phyloP scores from a whole-genome alignment of 2,113 vertebrate genomes.

The Eublepharis macularius region DNA sequence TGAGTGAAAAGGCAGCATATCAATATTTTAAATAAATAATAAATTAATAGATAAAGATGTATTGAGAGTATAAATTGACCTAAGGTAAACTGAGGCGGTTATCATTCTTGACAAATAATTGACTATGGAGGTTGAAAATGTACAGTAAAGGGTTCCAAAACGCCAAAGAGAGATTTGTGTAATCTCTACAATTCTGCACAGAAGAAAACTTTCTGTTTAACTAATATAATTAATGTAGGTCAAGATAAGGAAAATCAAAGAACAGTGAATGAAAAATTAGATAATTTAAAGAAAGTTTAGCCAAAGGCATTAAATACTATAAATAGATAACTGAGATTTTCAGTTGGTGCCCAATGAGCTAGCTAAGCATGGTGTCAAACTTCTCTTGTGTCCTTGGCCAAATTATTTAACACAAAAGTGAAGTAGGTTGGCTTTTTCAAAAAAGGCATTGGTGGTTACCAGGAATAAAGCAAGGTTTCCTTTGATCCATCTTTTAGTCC shows the following conservation, averaged over 20 bases:
- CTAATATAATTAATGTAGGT: neutral
- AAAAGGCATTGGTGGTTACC: neutral
- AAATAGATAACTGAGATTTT: neutral
- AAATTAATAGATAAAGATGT: too few relatives aligned
- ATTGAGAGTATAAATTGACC: neutral
- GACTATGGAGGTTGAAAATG: neutral
- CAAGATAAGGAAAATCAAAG: neutral
- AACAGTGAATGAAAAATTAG: neutral
- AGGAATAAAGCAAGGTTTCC: neutral
- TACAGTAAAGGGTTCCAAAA: neutral
- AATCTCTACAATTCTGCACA: neutral
- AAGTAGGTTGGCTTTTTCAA: neutral
- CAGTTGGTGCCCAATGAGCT: neutral
- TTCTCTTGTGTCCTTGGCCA: neutral
- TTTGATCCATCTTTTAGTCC: neutral
- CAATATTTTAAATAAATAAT: too few relatives aligned
- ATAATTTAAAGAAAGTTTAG: neutral
- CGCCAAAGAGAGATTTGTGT: neutral
- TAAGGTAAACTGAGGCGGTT: neutral
- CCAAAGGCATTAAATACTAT: neutral
- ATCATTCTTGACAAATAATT: neutral
- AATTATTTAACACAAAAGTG: neutral
- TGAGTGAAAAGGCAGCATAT: too few relatives aligned
- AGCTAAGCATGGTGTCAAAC: neutral
- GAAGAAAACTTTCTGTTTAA: conserved; percentile 22